Conservation (phyloP, 2,888 invertebrate species). For the Nomada ferruginata region DNA sequence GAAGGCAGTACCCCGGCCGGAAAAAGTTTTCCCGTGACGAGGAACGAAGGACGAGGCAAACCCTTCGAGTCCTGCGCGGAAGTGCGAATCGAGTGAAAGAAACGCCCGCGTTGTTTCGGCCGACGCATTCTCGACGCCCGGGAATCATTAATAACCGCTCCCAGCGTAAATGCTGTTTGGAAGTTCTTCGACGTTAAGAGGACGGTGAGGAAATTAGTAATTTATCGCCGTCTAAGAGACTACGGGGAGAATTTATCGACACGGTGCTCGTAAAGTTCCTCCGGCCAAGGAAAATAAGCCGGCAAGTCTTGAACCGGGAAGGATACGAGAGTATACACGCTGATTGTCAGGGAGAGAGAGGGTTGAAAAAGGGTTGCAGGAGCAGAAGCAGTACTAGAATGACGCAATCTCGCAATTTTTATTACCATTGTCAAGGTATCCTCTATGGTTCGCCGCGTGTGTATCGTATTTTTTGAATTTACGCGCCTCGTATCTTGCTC, state of each 20-base stretch:
- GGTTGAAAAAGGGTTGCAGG: not conserved
- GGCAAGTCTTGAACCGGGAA: not conserved
- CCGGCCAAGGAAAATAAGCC: conserved; percentile 38
- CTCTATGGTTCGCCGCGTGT: conserved; percentile 27
- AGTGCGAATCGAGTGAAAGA: conserved; percentile 12
- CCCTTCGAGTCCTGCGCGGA: not conserved
- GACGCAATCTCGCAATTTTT: conserved; percentile 58
- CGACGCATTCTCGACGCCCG: not conserved
- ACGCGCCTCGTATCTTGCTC: conserved; percentile 59
- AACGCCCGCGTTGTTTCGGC: conserved; percentile 9
- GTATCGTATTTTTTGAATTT: conserved; percentile 67
- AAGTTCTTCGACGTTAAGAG: conserved; percentile 58
- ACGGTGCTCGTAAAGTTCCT: conserved; percentile 46
- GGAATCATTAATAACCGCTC: conserved; percentile 49
- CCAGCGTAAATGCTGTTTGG: conserved; percentile 40
- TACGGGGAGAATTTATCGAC: conserved; percentile 49
- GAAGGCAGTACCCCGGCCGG: not conserved
- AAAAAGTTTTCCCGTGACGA: not conserved
- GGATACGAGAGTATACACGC: not conserved
- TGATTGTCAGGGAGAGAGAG: not conserved
- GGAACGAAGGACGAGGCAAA: too few relatives aligned
- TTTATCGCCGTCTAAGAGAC: conserved; percentile 51
- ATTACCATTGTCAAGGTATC: conserved; percentile 39
- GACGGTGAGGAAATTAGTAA: conserved; percentile 58
- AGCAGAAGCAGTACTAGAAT: not conserved